A percentile compares a stretch with the other conserved stretches of the same genome.
These are phyloP conservation scores for Riptortus pedestris DNA, from an alignment of 1,140 invertebrate genomes.

Conservation along the genomic window DNA sequence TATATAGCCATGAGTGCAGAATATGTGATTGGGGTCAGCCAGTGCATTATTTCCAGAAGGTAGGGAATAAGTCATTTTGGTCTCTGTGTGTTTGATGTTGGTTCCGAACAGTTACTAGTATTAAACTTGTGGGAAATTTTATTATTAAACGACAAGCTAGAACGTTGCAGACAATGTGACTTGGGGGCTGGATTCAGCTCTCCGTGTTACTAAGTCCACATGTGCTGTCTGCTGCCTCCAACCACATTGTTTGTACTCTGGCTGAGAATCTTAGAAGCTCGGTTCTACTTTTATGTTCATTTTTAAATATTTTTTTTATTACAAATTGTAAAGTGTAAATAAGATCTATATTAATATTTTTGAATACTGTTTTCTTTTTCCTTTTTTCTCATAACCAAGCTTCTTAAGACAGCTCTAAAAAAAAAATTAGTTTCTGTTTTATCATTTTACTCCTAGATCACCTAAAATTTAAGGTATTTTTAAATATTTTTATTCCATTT, in stretches of 20 bases:
- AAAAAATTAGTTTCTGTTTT: no score
- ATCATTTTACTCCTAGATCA: no score
- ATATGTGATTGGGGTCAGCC: conserved; percentile 36
- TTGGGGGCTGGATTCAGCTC: conserved; percentile 23
- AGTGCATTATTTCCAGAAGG: conserved; percentile 27
- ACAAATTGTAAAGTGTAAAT: no score
- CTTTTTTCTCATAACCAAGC: conserved; percentile 15
- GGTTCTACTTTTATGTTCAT: no score
- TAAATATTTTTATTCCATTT: no score
- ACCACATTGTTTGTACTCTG: conserved; percentile 37
- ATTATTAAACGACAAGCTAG: neutral
- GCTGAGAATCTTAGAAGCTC: conserved; percentile 24
- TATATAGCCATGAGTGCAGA: conserved; percentile 36
- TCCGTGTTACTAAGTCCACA: conserved; percentile 20
- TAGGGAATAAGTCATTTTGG: neutral
- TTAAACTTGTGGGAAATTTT: no score
- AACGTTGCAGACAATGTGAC: conserved; percentile 34
- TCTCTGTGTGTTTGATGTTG: neutral
- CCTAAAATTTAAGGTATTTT: no score
- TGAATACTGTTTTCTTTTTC: no score
- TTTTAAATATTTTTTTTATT: no score
- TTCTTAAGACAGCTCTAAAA: conserved; percentile 24
- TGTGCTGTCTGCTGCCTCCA: conserved; percentile 31
- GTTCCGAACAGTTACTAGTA: no score
- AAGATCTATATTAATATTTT: no score